phyloP scores from a whole-genome alignment of 2,888 invertebrate species.

The Thymelicus sylvestris region DNA sequence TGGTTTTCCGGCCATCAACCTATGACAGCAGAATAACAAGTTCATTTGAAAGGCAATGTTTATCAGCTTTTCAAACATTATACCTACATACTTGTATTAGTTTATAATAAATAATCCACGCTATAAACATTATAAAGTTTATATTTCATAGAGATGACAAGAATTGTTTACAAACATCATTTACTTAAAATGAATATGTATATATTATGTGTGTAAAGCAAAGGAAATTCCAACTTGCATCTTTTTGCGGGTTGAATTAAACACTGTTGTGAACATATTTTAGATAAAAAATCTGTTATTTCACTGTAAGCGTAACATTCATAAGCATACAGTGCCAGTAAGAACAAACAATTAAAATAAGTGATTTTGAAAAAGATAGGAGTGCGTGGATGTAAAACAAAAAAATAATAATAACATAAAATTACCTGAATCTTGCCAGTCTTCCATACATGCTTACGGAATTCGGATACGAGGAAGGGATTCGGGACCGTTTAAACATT shows the following conservation, averaged over 20 bases:
- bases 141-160: too few relatives aligned
- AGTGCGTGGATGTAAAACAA: conserved; percentile 41
- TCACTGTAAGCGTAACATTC: conserved; percentile 30
- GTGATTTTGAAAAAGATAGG: conserved; percentile 15
- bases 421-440: conserved; percentile 75
- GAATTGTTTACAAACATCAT: too few relatives aligned
- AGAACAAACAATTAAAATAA: conserved; percentile 4
- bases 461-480: conserved; percentile 57
- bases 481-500: conserved; percentile 54
- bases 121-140: too few relatives aligned
- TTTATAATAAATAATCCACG: too few relatives aligned
- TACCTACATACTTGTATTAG: too few relatives aligned
- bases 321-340: conserved; percentile 26
- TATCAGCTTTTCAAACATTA: too few relatives aligned
- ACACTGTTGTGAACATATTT: background rate
- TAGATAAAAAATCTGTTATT: background rate
- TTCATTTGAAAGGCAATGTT: background rate
- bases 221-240: conserved; percentile 46
- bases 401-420: conserved; percentile 64
- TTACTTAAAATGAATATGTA: too few relatives aligned
- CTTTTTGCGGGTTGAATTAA: conserved; percentile 25
- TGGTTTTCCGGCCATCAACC: too few relatives aligned
- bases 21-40: background rate
- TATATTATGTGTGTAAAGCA: background rate
- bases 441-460: conserved; percentile 78